phyloP scores from a whole-genome alignment of 1,140 invertebrate genomes.

The Catajapyx aquilonaris region DNA sequence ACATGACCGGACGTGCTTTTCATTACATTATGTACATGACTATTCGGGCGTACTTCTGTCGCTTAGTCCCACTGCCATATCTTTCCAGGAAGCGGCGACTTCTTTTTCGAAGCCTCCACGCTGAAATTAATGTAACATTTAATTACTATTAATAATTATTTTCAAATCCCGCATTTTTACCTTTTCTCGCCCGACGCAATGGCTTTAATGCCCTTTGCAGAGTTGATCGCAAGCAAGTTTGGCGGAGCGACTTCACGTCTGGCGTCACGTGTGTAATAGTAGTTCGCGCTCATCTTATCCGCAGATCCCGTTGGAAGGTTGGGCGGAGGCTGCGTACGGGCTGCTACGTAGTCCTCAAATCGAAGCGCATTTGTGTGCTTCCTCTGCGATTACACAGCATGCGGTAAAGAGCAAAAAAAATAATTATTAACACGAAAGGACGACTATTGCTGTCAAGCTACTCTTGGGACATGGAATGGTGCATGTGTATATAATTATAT shows the following conservation, averaged over 20 bases:
- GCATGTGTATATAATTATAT: conserved; percentile 1
- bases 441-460: neutral
- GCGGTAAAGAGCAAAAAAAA: neutral
- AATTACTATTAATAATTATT: too few species aligned
- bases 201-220: conserved; percentile 6
- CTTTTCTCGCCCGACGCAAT: conserved; percentile 7
- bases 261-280: conserved; percentile 54
- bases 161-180: too few species aligned
- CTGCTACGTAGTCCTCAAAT: conserved; percentile 33
- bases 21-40: too few species aligned
- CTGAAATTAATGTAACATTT: too few species aligned
- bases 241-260: conserved; percentile 48
- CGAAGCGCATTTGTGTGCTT: conserved; percentile 36
- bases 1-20: too few species aligned
- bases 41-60: too few species aligned
- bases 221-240: conserved; percentile 26
- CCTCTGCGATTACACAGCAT: conserved; percentile 21
- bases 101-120: too few species aligned
- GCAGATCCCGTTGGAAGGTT: conserved; percentile 47
- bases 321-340: conserved; percentile 51
- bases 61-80: too few species aligned
- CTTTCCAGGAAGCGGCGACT: too few species aligned
- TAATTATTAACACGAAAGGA: conserved; percentile 1
- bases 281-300: conserved; percentile 49
- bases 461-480: neutral